These are phyloP conservation scores for Drosophila nebulosa DNA, from an alignment of 1,140 invertebrate species.

Conservation along the genomic window DNA sequence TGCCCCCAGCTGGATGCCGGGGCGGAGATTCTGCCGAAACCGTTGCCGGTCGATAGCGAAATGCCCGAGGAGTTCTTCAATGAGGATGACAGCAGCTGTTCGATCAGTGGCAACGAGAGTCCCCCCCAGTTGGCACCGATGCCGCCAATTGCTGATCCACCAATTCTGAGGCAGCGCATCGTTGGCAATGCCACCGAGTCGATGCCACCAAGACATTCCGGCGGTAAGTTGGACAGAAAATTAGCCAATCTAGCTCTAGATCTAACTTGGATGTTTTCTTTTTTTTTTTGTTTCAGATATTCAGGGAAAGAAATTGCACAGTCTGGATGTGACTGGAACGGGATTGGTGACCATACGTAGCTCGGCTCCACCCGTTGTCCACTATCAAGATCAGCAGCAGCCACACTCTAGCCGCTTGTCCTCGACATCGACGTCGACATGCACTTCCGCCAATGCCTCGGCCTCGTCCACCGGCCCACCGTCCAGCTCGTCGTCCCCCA, in stretches of 20 bases:
- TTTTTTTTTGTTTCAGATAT: conserved; percentile 1
- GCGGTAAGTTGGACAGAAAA: conserved; percentile 21
- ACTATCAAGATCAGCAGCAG: conserved; percentile 25
- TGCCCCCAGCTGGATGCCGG: conserved; percentile 82
- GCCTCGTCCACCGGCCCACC: conserved; percentile 34
- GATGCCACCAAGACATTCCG: conserved; percentile 38
- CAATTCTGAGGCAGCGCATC: conserved; percentile 13
- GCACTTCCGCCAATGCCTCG: conserved; percentile 12
- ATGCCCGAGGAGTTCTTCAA: conserved; percentile 57
- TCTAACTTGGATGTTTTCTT: background rate
- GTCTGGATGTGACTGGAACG: background rate
- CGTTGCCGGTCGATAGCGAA: conserved; percentile 50
- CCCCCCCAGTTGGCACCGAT: conserved; percentile 32
- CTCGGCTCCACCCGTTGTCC: conserved; percentile 38
- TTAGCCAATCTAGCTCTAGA: background rate
- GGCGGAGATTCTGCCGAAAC: conserved; percentile 49
- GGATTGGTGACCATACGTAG: conserved; percentile 22
- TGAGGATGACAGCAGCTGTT: conserved; percentile 70
- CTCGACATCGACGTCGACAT: conserved; percentile 26
- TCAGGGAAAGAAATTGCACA: background rate
- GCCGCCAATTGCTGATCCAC: background rate
- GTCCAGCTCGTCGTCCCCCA: conserved; percentile 46
- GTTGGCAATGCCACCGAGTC: conserved; percentile 23
- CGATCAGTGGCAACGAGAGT: conserved; percentile 74
- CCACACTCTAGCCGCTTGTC: background rate